Evolutionary conservation across 2,113 vertebrate genomes (phyloP), one percentile per base, ranked within the genome.

Genomic region (Podilymbus podiceps): DNA sequence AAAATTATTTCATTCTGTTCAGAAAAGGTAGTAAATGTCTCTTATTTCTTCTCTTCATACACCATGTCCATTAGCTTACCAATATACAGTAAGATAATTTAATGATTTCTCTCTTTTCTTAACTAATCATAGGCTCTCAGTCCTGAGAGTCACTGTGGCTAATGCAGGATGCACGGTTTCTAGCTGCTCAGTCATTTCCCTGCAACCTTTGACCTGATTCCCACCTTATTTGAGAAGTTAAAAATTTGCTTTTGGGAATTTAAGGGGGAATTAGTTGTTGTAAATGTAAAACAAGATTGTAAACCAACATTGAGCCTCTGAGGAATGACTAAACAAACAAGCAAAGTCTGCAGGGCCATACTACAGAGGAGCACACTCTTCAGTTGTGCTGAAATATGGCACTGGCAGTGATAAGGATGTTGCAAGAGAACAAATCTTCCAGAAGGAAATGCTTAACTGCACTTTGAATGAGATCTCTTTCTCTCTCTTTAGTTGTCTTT

Each of bases 401-500:
- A 14, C 75, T 94, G 68, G 59, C 44, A 87, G 40, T 46, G 55
- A 89, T 76, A 55, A 91, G 81, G 77, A 63, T 11, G 8, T 44
- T 50, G 12, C 6, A 33, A 66, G 40, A 89, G 72, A 89, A 85
- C 31, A 87, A 83, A 56, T 94, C 18, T 94, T 85, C 24, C 35
- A 78, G 56, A 90, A 81, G 33, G 46, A 92, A 83, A 76, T 12
- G 46, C 76, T 84, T 42, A 74, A 9, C 30, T 78, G 66, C 67
- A 50, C 55, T 94, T 88, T 85, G n/a, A 88, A 94, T 76, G 49
- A 67, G 59, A 77, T 78, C 67, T 94, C 50, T 84, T 62, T 86
- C 44, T 74, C 63, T 90, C 55, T 91, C 71, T 86, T 75, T 64
- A 38, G 15, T 56, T 89, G 53, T 90, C 77, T 96, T 97, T 97